A percentile compares a stretch with the other conserved stretches of the same genome.
Evolutionary conservation across 1,140 invertebrate species (phyloP).

Genomic region (Chymomyza costata): DNA sequence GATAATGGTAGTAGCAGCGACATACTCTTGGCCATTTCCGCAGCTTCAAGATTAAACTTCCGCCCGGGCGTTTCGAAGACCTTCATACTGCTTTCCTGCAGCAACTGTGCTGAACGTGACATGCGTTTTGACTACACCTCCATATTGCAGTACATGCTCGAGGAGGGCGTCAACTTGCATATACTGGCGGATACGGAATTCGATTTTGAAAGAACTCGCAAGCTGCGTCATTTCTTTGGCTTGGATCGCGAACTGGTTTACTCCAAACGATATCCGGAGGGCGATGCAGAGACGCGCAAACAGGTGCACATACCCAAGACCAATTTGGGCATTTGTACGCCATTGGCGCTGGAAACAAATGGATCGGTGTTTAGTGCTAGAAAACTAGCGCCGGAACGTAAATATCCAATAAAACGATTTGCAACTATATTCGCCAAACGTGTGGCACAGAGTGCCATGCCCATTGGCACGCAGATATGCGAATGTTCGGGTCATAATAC

Average conservation of each 20-base stretch:
- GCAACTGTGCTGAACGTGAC: slow-evolving; percentile 81
- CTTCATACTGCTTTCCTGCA: slow-evolving; percentile 88
- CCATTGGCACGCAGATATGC: slow-evolving; percentile 82
- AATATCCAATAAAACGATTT: slow-evolving; percentile 81
- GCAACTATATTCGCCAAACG: slow-evolving; percentile 82
- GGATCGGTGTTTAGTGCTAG: slow-evolving; percentile 83
- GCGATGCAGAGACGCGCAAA: slow-evolving; percentile 81
- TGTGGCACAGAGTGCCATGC: slow-evolving; percentile 80
- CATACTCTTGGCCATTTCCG: slow-evolving; percentile 85
- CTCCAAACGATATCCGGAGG: slow-evolving; percentile 85
- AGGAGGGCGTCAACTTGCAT: slow-evolving; percentile 88
- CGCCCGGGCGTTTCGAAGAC: slow-evolving; percentile 90
- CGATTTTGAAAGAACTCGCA: slow-evolving; percentile 81
- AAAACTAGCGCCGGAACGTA: slow-evolving; percentile 78
- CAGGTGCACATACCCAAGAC: slow-evolving; percentile 85
- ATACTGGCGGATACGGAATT: slow-evolving; percentile 89
- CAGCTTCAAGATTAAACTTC: slow-evolving; percentile 85
- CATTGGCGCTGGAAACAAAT: slow-evolving; percentile 88
- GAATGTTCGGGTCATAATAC: slow-evolving; percentile 83
- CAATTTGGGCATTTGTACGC: slow-evolving; percentile 85
- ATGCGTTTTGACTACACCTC: slow-evolving; percentile 88
- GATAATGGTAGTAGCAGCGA: slow-evolving; percentile 79
- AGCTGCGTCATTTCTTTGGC: slow-evolving; percentile 86
- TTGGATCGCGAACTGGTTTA: slow-evolving; percentile 84
- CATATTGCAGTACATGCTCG: slow-evolving; percentile 84